Conservation (phyloP, 1,140 invertebrate species). For the Pogonognathellus flavescens region DNA sequence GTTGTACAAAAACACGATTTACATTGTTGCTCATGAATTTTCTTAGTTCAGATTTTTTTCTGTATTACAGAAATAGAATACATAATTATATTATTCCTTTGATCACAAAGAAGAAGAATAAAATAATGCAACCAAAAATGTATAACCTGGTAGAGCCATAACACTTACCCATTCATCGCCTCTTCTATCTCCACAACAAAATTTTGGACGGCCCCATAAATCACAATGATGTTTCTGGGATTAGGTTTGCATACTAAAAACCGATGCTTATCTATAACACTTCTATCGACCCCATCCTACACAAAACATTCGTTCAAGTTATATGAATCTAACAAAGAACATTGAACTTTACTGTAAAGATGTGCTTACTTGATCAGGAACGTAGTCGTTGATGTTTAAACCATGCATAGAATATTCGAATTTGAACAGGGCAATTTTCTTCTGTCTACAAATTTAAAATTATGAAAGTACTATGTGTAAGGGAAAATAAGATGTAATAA, state of each 20-base stretch:
- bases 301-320: slow-evolving; percentile 39
- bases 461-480: background rate
- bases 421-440: slow-evolving; percentile 78
- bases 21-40: slow-evolving; percentile 83
- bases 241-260: slow-evolving; percentile 80
- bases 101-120: slow-evolving; percentile 1
- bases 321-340: slow-evolving; percentile 1
- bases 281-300: slow-evolving; percentile 60
- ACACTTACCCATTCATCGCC: slow-evolving; percentile 73
- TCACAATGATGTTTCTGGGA: slow-evolving; percentile 81
- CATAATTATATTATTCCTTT: slow-evolving; percentile 28
- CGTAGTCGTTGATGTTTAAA: slow-evolving; percentile 76
- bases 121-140: background rate
- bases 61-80: slow-evolving; percentile 69
- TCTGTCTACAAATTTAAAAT: slow-evolving; percentile 70
- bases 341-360: background rate
- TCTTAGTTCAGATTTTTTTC: slow-evolving; percentile 78
- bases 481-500: background rate
- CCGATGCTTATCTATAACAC: slow-evolving; percentile 63
- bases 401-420: slow-evolving; percentile 86
- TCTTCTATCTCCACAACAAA: slow-evolving; percentile 85
- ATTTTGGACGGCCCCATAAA: slow-evolving; percentile 81
- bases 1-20: slow-evolving; percentile 75
- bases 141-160: background rate
- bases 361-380: slow-evolving; percentile 60